Evolutionary conservation across 2,797 vertebrate species (phyloP).

Genomic region (Dryobates pubescens): DNA sequence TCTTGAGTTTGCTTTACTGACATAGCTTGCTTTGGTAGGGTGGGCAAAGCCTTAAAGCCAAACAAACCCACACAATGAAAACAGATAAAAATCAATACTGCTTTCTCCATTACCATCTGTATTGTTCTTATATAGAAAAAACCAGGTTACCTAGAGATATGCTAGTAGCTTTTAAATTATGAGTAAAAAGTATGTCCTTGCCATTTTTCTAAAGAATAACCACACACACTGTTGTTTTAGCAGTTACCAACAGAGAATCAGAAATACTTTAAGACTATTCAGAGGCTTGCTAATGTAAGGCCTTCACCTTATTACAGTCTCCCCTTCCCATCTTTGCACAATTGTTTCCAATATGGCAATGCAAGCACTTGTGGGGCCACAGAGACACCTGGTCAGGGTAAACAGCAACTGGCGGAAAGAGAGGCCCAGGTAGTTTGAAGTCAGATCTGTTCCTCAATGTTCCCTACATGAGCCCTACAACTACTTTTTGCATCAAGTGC

Average conservation of each 20-base stretch:
- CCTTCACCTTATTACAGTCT: neutral
- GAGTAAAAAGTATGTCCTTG: neutral
- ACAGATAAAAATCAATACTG: neutral
- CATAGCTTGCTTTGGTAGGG: neutral
- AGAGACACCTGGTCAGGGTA: neutral
- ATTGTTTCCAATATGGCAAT: neutral
- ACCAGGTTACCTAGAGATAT: neutral
- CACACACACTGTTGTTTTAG: neutral
- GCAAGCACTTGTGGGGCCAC: neutral
- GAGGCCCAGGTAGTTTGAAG: neutral
- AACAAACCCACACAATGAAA: neutral
- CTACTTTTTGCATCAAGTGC: neutral
- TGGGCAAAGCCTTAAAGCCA: neutral
- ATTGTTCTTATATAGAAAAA: neutral
- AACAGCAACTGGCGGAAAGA: neutral
- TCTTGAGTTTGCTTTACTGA: neutral
- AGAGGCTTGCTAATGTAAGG: neutral
- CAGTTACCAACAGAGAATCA: neutral
- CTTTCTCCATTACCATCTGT: neutral
- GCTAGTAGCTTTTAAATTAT: neutral
- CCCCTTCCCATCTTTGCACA: neutral
- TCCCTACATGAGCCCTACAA: neutral
- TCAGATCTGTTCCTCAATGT: neutral
- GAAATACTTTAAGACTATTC: neutral
- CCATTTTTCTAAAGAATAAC: neutral